phyloP scores from a whole-genome alignment of 2,888 invertebrate species.

The Agonopterix alstromeriana region DNA sequence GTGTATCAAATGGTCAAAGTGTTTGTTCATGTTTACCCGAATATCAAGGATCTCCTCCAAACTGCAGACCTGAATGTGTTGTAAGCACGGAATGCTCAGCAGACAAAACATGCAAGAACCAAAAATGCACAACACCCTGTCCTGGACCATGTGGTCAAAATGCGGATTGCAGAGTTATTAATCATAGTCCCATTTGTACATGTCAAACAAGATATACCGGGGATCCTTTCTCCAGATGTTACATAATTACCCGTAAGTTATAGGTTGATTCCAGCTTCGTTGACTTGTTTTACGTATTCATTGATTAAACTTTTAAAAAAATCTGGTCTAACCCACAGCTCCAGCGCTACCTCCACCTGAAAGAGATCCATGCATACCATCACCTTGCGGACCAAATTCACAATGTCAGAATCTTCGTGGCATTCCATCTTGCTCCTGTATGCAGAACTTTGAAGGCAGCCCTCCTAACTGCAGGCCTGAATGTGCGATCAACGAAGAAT shows the following conservation, averaged over 20 bases:
- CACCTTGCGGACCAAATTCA: constrained; percentile 81
- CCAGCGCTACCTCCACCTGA: constrained; percentile 37
- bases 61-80: constrained; percentile 85
- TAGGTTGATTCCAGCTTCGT: background rate
- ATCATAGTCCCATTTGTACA: constrained; percentile 83
- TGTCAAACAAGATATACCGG: constrained; percentile 78
- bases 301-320: background rate
- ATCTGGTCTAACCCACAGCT: constrained; percentile 32
- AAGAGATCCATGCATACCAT: constrained; percentile 80
- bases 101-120: constrained; percentile 80
- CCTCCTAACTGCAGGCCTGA: constrained; percentile 83
- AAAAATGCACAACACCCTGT: constrained; percentile 84
- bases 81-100: constrained; percentile 81
- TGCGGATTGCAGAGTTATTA: constrained; percentile 82
- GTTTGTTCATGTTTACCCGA: constrained; percentile 84
- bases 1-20: constrained; percentile 75
- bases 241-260: constrained; percentile 56
- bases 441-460: constrained; percentile 78
- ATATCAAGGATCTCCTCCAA: constrained; percentile 81
- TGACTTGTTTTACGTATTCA: background rate
- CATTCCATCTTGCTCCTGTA: constrained; percentile 78
- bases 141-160: constrained; percentile 83
- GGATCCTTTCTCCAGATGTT: constrained; percentile 82
- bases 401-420: constrained; percentile 75
- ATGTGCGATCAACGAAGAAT: constrained; percentile 82